Conservation (phyloP, 2,113 vertebrate genomes). For the Actenoides hombroni region DNA sequence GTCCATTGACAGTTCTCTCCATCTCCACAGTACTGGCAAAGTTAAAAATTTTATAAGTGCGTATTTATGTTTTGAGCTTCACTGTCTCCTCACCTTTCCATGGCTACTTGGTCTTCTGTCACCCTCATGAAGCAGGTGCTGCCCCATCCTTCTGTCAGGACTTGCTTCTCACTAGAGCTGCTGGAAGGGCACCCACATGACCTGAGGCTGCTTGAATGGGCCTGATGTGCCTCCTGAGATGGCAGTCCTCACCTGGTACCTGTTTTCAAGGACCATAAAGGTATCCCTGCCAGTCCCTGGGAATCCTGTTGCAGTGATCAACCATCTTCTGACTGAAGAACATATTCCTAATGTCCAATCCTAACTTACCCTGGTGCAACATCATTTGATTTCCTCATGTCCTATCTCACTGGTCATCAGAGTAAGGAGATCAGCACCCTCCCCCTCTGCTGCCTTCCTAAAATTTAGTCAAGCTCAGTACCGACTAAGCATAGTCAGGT, state of each 20-base stretch:
- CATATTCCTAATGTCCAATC: not conserved
- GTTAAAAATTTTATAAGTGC: not conserved
- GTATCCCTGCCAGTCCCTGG: not conserved
- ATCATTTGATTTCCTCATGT: not conserved
- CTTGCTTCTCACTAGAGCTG: not conserved
- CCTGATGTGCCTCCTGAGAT: not conserved
- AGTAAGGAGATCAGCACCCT: not conserved
- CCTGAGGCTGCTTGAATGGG: not conserved
- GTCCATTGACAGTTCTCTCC: not conserved
- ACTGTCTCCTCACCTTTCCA: not conserved
- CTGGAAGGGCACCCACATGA: not conserved
- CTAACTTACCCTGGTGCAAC: not conserved
- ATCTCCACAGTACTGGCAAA: not conserved
- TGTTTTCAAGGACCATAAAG: not conserved
- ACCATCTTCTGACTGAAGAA: not conserved
- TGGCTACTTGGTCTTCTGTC: not conserved
- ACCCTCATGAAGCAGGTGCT: not conserved
- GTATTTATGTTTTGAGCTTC: not conserved
- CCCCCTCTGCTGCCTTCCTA: accelerated
- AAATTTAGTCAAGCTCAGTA: not conserved
- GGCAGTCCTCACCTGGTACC: not conserved
- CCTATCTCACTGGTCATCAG: not conserved
- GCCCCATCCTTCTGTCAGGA: not conserved
- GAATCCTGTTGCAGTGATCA: not conserved
- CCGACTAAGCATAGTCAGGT: not conserved